A percentile compares a stretch with the other conserved stretches of the same genome.
These are phyloP conservation scores for Spodoptera picta DNA, from an alignment of 2,888 invertebrate species.

Conservation along the genomic window DNA sequence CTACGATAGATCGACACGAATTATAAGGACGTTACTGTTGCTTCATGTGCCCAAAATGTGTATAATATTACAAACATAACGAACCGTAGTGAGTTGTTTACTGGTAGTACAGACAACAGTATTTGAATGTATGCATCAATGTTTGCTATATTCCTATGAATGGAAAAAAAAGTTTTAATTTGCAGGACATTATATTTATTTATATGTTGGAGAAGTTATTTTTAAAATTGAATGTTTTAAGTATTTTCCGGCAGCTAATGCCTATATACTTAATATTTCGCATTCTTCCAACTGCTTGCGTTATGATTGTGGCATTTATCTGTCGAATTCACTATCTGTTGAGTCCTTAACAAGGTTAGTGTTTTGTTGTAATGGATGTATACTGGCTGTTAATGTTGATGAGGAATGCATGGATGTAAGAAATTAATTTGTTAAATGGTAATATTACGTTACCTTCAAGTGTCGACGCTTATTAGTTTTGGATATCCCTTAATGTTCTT, in stretches of 20 bases:
- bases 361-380: conserved; percentile 17
- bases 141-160: conserved; percentile 1
- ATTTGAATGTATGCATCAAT: conserved; percentile 2
- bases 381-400: conserved; percentile 23
- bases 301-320: conserved; percentile 11
- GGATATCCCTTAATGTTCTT: conserved; percentile 10
- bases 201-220: neutral
- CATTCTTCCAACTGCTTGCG: conserved; percentile 4
- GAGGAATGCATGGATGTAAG: conserved; percentile 25
- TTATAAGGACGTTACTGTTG: conserved; percentile 13
- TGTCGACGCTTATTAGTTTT: conserved; percentile 19
- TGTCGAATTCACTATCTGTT: conserved; percentile 11
- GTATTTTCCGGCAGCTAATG: conserved; percentile 1
- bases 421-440: conserved; percentile 4
- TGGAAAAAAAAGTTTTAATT: conserved; percentile 2
- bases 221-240: neutral
- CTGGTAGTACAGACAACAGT: neutral
- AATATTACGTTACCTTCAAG: conserved; percentile 6
- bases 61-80: neutral
- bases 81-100: conserved; percentile 8
- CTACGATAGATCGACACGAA: conserved; percentile 4
- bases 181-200: neutral
- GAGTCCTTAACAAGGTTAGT: conserved; percentile 17
- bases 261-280: conserved; percentile 7
- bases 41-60: conserved; percentile 17